Conservation (phyloP, 1,140 invertebrate species). For the Fopius arisanus region DNA sequence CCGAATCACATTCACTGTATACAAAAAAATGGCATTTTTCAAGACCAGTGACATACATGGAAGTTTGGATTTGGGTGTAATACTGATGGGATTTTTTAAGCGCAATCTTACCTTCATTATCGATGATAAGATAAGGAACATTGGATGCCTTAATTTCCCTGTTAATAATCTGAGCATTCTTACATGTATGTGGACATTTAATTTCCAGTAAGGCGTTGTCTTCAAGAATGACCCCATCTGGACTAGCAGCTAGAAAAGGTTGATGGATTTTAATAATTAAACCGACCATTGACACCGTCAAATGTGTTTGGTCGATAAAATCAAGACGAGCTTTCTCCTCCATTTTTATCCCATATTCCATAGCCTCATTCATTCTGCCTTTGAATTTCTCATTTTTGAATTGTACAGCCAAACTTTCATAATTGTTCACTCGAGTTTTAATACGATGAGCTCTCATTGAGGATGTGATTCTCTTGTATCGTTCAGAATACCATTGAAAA, state of each 20-base stretch:
- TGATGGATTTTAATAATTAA: conserved; percentile 38
- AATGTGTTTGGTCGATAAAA: conserved; percentile 23
- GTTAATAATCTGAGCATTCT: conserved; percentile 38
- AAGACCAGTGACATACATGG: conserved; percentile 30
- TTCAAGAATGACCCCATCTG: conserved; percentile 44
- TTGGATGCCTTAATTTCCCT: conserved; percentile 31
- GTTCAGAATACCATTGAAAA: conserved; percentile 26
- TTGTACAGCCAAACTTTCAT: conserved; percentile 28
- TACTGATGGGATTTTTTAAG: conserved; percentile 24
- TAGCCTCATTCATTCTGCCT: conserved; percentile 30
- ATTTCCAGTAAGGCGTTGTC: conserved; percentile 42
- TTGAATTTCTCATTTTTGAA: conserved; percentile 18
- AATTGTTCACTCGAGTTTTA: conserved; percentile 32
- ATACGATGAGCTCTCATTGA: conserved; percentile 35
- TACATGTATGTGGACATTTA: conserved; percentile 43
- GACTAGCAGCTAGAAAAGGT: conserved; percentile 43
- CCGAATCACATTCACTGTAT: conserved; percentile 13
- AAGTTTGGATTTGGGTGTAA: conserved; percentile 36
- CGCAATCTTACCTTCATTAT: background rate
- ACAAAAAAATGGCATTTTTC: conserved; percentile 27
- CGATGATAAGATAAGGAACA: conserved; percentile 32
- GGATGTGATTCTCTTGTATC: conserved; percentile 35
- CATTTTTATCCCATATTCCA: conserved; percentile 36
- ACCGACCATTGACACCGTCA: conserved; percentile 37
- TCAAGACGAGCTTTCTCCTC: conserved; percentile 24